phyloP scores from a whole-genome alignment of 2,888 invertebrate genomes.

The Drosophila lacicola region DNA sequence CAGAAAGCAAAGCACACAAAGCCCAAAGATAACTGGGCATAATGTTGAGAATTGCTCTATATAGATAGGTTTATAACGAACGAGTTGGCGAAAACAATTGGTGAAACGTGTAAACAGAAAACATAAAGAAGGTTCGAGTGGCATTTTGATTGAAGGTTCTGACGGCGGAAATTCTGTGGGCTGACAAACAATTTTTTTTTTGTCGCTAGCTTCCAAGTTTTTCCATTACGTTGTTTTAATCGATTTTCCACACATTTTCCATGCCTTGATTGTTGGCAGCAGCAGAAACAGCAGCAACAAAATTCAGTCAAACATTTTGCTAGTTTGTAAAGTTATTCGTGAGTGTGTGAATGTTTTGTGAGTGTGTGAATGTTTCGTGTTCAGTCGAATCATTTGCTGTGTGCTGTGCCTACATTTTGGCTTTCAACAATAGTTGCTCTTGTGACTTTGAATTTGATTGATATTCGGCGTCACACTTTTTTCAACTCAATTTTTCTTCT shows the following conservation, averaged over 20 bases:
- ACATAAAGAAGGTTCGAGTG: not conserved
- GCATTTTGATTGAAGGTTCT: constrained; percentile 25
- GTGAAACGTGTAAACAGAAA: not conserved
- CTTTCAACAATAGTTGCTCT: constrained; percentile 34
- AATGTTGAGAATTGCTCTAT: constrained; percentile 5
- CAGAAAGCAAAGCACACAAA: constrained; percentile 17
- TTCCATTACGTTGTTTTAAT: constrained; percentile 60
- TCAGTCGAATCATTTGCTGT: constrained; percentile 26
- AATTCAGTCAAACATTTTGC: constrained; percentile 39
- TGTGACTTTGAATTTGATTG: constrained; percentile 55
- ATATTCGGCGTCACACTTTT: constrained; percentile 61
- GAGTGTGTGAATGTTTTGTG: constrained; percentile 2
- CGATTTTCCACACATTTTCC: constrained; percentile 69
- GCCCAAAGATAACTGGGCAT: not conserved
- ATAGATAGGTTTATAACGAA: not conserved
- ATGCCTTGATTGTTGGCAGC: constrained; percentile 46
- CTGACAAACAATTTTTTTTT: constrained; percentile 33
- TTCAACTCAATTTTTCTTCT: constrained; percentile 12
- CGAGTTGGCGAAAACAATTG: constrained; percentile 6
- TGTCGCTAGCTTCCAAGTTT: constrained; percentile 47
- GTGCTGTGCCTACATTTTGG: constrained; percentile 26
- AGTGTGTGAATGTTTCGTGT: constrained; percentile 29
- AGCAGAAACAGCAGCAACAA: constrained; percentile 19
- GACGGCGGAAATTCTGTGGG: constrained; percentile 32
- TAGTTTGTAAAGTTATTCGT: constrained; percentile 43